These are phyloP conservation scores for Notechis scutatus DNA, from an alignment of 2,113 vertebrate species.

Conservation along the genomic window DNA sequence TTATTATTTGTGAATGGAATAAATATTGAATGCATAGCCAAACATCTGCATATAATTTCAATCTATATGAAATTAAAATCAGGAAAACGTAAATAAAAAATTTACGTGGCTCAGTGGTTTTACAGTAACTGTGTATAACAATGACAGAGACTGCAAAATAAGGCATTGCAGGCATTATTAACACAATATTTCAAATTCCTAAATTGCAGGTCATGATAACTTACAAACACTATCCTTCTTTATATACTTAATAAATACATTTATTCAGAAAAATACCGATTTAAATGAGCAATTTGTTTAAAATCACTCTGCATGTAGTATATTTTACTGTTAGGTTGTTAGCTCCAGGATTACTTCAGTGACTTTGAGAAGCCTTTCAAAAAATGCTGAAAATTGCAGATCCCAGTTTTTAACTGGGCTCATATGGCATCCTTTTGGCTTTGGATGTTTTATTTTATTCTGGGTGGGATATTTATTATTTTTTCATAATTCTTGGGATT, in stretches of 20 bases:
- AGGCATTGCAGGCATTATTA: not conserved
- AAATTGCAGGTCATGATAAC: not conserved
- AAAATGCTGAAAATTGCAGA: not conserved
- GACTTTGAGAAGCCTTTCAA: not conserved
- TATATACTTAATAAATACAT: not conserved
- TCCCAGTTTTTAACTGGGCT: not conserved
- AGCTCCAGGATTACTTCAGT: not conserved
- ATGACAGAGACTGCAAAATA: not conserved
- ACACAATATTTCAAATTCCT: not conserved
- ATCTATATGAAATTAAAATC: not conserved
- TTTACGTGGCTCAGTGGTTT: not conserved
- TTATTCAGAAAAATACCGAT: not conserved
- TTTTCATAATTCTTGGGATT: not conserved
- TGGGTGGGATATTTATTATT: not conserved
- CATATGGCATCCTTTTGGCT: not conserved
- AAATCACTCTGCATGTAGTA: not conserved
- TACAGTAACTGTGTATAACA: not conserved
- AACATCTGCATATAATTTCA: not conserved
- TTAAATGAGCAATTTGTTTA: not conserved
- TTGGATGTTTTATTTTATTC: not conserved
- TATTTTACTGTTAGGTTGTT: not conserved
- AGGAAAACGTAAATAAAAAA: not conserved
- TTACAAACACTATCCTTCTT: not conserved
- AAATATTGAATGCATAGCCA: not conserved
- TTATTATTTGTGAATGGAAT: not conserved